Evolutionary conservation across 2,888 invertebrate genomes (phyloP).

Genomic region (Mantis religiosa): DNA sequence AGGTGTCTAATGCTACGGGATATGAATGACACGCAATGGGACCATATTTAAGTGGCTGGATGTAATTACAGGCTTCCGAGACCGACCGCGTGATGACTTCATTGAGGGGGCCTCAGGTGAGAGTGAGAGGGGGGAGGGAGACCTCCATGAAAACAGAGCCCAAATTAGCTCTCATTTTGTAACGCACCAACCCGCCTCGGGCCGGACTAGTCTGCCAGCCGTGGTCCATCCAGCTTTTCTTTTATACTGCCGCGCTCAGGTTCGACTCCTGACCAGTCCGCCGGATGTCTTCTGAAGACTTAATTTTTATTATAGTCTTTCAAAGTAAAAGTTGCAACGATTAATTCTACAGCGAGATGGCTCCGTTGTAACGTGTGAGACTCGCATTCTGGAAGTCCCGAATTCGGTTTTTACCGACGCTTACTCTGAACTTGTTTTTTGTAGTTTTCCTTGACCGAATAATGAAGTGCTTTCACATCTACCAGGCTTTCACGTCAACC

Average conservation of each 20-base stretch:
- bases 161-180: slow-evolving; percentile 29
- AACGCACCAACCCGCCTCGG: slow-evolving; percentile 6
- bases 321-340: too few species aligned
- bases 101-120: slow-evolving; percentile 35
- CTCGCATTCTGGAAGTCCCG: too few species aligned
- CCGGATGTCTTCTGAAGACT: too few species aligned
- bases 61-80: slow-evolving; percentile 25
- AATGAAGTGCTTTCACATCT: too few species aligned
- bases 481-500: too few species aligned
- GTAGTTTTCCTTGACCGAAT: too few species aligned
- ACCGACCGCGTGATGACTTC: slow-evolving; percentile 44
- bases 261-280: background rate
- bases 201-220: background rate
- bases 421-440: too few species aligned
- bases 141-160: slow-evolving; percentile 29
- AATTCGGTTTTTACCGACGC: too few species aligned
- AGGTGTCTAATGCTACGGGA: background rate
- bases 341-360: too few species aligned
- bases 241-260: background rate
- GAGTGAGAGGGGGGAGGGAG: background rate
- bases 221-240: background rate
- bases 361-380: too few species aligned
- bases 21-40: slow-evolving; percentile 24
- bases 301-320: too few species aligned
- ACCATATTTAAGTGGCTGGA: slow-evolving; percentile 22